Conservation (phyloP, 1,140 invertebrate genomes). For the Neodiprion pinetum region DNA sequence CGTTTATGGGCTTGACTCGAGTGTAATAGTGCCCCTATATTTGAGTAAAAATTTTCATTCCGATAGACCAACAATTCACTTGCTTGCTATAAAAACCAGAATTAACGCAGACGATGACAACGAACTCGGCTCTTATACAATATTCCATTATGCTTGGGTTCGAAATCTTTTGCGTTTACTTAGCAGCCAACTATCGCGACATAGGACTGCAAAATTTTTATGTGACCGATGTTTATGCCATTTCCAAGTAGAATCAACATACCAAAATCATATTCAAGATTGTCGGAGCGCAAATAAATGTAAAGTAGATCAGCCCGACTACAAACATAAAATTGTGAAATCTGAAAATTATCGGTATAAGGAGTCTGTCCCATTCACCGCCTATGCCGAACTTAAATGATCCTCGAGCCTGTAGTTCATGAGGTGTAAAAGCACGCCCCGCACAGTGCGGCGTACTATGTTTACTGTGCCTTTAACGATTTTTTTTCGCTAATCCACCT, state of each 20-base stretch:
- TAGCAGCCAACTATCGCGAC: background rate
- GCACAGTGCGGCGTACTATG: slow-evolving; percentile 50
- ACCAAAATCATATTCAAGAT: slow-evolving; percentile 38
- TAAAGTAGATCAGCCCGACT: slow-evolving; percentile 31
- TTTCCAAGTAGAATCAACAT: background rate
- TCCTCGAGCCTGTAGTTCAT: slow-evolving; percentile 35
- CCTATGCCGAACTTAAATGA: slow-evolving; percentile 50
- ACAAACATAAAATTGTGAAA: slow-evolving; percentile 31
- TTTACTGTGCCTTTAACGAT: slow-evolving; percentile 50
- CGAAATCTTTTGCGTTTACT: no score
- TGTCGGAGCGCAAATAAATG: slow-evolving; percentile 34
- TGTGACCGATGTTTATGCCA: no score
- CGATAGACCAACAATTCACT: no score
- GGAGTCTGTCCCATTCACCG: slow-evolving; percentile 39
- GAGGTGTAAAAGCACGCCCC: slow-evolving; percentile 43
- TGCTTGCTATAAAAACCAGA: background rate
- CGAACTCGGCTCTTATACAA: background rate
- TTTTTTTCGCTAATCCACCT: slow-evolving; percentile 40
- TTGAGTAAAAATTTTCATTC: no score
- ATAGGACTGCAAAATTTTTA: no score
- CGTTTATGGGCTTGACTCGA: no score
- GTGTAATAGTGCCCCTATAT: no score
- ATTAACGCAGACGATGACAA: slow-evolving; percentile 9
- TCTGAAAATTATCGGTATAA: slow-evolving; percentile 45
- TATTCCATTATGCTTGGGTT: no score